Base-by-base conservation (phyloP, 2,888 invertebrate genomes). In the Megaustenia siamemsis region DNA sequence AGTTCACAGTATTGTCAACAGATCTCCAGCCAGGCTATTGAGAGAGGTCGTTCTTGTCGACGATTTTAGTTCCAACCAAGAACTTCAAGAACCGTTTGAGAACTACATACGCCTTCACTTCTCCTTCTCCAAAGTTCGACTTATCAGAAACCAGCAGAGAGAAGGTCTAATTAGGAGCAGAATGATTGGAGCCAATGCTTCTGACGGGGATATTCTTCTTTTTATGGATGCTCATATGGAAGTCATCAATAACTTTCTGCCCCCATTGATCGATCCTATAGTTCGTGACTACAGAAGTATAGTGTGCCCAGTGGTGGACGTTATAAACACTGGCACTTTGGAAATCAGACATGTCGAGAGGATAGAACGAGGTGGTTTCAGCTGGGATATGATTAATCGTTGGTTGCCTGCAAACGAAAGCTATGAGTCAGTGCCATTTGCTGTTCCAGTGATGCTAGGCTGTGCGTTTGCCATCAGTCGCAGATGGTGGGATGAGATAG, bases 391-490 rank as follows among this genome's bases (percentile, higher is more conserved):
- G 63, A 6, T 21, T 21, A 66, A 63, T 40, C 43, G n/a, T 1
- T 18, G 45, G 0, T n/a, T 82, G 28, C 82, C 82, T 12, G 73
- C 75, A 1, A 32, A 28, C 32, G 63, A 75, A 15, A 35, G 63
- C 40, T 63, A 82, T 43, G 45, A 63, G 49, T 71, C 71, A 18
- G 77, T 75, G 5, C 86, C 87, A 21, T 75, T 82, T 60, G 79
- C 83, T 24, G 84, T 85, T 3, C 86, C 86, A 4, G 77, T 80
- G 8, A 78, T 87, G 73, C 68, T 99, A 71, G 99, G 99, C 82
- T 99, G 99, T 8, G 95, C 99, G 12, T 99, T 99, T 94, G 97
- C 98, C 86, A 99, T 99, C 89, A 97, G 98, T 94, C 96, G 96
- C 92, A 94, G 95, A 86, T 99, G 98, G 95, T 99, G 99, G 94